A percentile compares a stretch with the other conserved stretches of the same genome.
phyloP scores from a whole-genome alignment of 1,140 invertebrate genomes.

The Parapsyche elsis region DNA sequence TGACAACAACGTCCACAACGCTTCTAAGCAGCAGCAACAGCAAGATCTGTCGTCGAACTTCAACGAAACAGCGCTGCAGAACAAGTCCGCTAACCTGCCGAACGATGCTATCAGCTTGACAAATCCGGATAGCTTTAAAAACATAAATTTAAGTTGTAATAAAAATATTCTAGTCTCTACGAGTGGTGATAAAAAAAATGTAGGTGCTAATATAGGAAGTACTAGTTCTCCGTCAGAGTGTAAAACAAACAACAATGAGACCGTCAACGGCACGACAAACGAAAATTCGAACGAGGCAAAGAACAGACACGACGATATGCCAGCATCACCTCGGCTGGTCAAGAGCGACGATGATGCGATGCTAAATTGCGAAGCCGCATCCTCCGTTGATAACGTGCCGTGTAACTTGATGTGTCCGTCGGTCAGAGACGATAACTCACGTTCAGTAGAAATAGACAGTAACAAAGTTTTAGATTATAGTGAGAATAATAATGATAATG shows the following conservation, averaged over 20 bases:
- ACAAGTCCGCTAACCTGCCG: not conserved
- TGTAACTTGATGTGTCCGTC: not conserved
- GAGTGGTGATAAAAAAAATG: conserved; percentile 38
- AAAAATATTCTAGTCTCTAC: conserved; percentile 38
- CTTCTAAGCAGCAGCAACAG: not conserved
- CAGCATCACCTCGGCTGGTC: too few relatives aligned
- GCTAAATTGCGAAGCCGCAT: not conserved
- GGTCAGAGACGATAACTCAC: not conserved
- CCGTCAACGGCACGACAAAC: not conserved
- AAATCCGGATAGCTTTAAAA: conserved; percentile 36
- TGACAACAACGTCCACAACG: not conserved
- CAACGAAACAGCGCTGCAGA: not conserved
- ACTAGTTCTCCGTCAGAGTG: conserved; percentile 28
- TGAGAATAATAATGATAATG: conserved; percentile 43
- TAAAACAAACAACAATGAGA: conserved; percentile 16
- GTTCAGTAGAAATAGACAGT: conserved; percentile 31
- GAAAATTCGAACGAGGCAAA: not conserved
- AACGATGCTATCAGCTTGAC: conserved; percentile 20
- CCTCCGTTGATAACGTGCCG: not conserved
- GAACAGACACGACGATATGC: too few relatives aligned
- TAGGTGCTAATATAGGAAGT: conserved; percentile 38
- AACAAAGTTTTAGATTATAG: conserved; percentile 22
- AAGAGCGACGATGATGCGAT: not conserved
- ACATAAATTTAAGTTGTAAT: conserved; percentile 16
- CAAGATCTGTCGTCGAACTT: not conserved